Conservation (phyloP, 1,140 invertebrate genomes). For the Danaus plexippus region DNA sequence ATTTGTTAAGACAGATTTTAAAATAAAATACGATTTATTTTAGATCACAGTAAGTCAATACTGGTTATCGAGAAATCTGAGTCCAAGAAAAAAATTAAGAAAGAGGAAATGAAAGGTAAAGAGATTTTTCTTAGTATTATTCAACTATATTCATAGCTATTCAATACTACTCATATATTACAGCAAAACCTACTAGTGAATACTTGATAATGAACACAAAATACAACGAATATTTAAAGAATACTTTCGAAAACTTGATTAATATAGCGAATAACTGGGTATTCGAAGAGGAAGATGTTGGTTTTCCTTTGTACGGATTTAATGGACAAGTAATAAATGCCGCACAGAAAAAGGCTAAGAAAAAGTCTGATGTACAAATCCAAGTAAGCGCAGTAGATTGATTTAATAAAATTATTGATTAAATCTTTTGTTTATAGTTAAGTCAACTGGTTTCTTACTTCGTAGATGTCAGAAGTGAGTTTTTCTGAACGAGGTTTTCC, state of each 20-base stretch:
- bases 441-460: constrained; percentile 10
- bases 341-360: constrained; percentile 49
- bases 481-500: constrained; percentile 53
- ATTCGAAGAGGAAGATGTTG: constrained; percentile 43
- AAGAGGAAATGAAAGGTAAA: constrained; percentile 51
- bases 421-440: no score
- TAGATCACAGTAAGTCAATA: constrained; percentile 43
- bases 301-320: constrained; percentile 41
- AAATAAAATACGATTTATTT: constrained; percentile 1
- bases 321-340: constrained; percentile 46
- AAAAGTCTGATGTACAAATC: constrained; percentile 53
- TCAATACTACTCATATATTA: constrained; percentile 15
- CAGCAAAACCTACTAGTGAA: constrained; percentile 47
- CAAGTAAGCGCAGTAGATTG: constrained; percentile 20
- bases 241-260: constrained; percentile 44
- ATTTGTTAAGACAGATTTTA: no score
- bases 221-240: constrained; percentile 55
- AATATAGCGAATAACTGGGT: constrained; percentile 62
- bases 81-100: constrained; percentile 56
- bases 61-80: constrained; percentile 31
- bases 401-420: no score
- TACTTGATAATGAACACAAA: constrained; percentile 43
- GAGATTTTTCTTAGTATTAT: no score
- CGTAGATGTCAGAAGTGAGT: constrained; percentile 38
- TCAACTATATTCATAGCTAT: background rate